Percentiles rank a stretch among this genome's conserved stretches.
These are phyloP conservation scores for Idaea biselata DNA, from an alignment of 2,888 invertebrate species.

Conservation along the genomic window DNA sequence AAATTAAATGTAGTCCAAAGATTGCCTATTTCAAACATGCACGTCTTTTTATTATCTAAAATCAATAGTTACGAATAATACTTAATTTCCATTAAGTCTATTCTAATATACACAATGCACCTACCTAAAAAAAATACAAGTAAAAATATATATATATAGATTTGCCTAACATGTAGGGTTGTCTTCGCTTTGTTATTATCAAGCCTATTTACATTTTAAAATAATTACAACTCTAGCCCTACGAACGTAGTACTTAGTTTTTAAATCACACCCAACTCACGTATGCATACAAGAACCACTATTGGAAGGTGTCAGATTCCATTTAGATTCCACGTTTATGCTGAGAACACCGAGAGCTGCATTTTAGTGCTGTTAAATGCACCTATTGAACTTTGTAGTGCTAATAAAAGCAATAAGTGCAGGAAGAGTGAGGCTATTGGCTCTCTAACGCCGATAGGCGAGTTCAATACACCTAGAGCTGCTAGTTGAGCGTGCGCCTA, in stretches of 20 bases:
- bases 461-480: conserved; percentile 65
- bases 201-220: conserved; percentile 5
- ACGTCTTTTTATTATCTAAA: no score
- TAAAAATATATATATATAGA: not conserved
- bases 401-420: conserved; percentile 10
- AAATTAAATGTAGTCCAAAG: no score
- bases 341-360: conserved; percentile 14
- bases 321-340: not conserved
- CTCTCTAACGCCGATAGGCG: conserved; percentile 68
- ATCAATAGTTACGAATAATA: no score
- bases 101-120: not conserved
- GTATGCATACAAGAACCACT: conserved; percentile 4
- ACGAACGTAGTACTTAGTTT: not conserved
- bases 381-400: conserved; percentile 22
- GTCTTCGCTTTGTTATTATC: not conserved
- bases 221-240: conserved; percentile 20
- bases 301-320: conserved; percentile 22
- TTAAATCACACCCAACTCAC: conserved; percentile 6
- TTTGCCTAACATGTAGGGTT: not conserved
- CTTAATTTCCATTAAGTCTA: no score
- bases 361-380: conserved; percentile 20
- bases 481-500: conserved; percentile 53
- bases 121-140: not conserved
- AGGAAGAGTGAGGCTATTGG: conserved; percentile 46
- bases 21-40: no score